Conservation (phyloP, 2,797 vertebrate species). For the Carduelis carduelis region DNA sequence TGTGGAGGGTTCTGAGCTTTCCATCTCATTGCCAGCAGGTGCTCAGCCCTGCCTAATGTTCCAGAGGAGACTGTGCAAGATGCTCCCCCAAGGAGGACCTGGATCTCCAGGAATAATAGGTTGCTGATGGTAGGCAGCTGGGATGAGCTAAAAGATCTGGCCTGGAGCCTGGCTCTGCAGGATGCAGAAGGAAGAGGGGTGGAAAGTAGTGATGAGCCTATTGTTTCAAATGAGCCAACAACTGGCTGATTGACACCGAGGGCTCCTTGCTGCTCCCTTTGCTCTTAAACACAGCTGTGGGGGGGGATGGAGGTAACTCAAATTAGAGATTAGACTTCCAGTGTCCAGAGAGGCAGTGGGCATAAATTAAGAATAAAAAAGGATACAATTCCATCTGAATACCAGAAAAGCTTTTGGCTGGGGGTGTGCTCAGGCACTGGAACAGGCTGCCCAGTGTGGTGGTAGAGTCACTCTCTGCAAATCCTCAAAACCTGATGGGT, state of each 20-base stretch:
- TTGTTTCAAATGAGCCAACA: not conserved
- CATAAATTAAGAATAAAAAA: not conserved
- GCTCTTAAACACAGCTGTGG: not conserved
- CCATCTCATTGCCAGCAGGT: accelerated
- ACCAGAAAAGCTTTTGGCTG: not conserved
- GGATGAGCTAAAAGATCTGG: not conserved
- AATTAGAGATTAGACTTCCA: not conserved
- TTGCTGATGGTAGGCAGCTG: conserved; percentile 21
- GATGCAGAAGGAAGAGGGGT: not conserved
- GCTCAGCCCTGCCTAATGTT: not conserved
- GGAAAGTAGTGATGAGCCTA: not conserved
- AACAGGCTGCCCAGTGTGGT: not conserved
- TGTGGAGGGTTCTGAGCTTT: not conserved
- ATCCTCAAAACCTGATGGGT: accelerated
- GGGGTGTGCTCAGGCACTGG: not conserved
- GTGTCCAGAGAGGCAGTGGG: not conserved
- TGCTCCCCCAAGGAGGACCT: not conserved
- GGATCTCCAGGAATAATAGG: not conserved
- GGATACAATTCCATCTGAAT: not conserved
- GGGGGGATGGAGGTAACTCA: not conserved
- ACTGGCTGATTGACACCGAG: not conserved
- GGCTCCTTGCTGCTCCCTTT: not conserved
- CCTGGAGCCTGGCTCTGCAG: conserved; percentile 4
- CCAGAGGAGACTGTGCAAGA: not conserved
- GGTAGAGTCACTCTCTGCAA: not conserved